Base-by-base conservation (phyloP, 92 coral and sea anemone species). In the Porites rus region DNA sequence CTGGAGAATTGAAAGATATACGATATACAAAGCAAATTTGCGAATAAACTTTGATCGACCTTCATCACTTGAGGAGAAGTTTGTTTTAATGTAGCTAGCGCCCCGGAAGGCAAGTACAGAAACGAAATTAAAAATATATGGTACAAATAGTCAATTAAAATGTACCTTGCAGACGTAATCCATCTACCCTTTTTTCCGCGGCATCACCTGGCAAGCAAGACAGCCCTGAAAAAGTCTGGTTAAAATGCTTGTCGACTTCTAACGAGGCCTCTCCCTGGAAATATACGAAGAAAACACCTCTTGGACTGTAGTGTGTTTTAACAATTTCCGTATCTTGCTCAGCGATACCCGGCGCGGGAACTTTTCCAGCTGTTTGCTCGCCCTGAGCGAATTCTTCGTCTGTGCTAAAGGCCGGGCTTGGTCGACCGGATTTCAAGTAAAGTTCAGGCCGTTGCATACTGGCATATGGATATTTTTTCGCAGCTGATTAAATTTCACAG, bases 161-260 rank as follows among this genome's bases (percentile, higher is more conserved):
- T 8, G 58, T 31, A 83, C 87, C 87, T 83, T 83, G 87, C 50
- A 72, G 60, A 71, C 61, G 79, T 19, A 79, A 71, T 43, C 25
- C 51, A 7, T 83, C 87, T 24, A 46, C 28, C 16, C 51, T 12
- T 22, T 14, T 52, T 12, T 74, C 87, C 18, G 31, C 22, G 46
- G 46, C 46, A n/a, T 59, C 7, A 43, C n/a, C 77, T 8, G 87
- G 71, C 8, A 73, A 65, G 67, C 28, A 73, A 24, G 80, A 83
- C 7, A 74, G 70, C 60, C 72, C 80, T 14, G 73, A 17, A 25
- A 83, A 83, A 16, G 65, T 62, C 74, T 73, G 58, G 71, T 43
- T 46, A 22, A 90, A 90, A 74, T 90, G 93, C 43, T 70, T 66
- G 53, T 90, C 87, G 8, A 90, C 93, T 76, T 90, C 93, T 18